These are phyloP conservation scores for Cacoxenus indagator DNA, from an alignment of 2,888 invertebrate species.

Conservation along the genomic window DNA sequence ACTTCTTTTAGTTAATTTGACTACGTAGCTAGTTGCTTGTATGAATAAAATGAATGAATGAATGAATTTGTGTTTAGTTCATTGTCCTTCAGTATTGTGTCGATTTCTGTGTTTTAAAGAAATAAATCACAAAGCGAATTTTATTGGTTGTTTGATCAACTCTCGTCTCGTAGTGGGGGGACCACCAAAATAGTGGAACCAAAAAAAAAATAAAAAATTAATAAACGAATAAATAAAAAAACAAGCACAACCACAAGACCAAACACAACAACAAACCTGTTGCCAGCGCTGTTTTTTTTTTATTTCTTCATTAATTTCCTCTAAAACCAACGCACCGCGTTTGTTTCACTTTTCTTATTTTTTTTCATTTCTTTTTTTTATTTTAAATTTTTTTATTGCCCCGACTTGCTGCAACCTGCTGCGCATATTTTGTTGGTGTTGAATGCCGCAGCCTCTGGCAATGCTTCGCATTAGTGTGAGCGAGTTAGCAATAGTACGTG, in stretches of 20 bases:
- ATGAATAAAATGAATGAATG: too few species aligned
- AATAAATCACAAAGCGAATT: conserved; percentile 26
- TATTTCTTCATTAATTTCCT: not conserved
- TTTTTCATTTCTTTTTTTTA: not conserved
- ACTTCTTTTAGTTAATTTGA: too few species aligned
- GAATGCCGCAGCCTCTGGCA: conserved; percentile 5
- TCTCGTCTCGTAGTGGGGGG: too few species aligned
- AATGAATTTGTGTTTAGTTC: not conserved
- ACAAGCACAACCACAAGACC: conserved; percentile 10
- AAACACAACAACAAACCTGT: conserved; percentile 21
- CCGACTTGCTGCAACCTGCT: conserved; percentile 43
- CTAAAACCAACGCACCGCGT: not conserved
- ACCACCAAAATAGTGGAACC: conserved; percentile 29
- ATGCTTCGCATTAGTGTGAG: not conserved
- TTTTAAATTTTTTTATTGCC: not conserved
- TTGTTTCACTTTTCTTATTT: not conserved
- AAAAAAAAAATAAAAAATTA: not conserved
- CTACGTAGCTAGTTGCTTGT: too few species aligned
- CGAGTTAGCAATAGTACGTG: conserved; percentile 26
- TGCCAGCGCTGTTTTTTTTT: not conserved
- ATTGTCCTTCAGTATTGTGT: not conserved
- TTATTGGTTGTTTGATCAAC: conserved; percentile 27
- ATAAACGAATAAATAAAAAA: too few species aligned
- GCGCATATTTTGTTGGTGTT: conserved; percentile 47
- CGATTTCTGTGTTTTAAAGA: not conserved